Evolutionary conservation across 2,113 vertebrate genomes (phyloP), one percentile per base, ranked within the genome.

Genomic region (Tragulus kanchil): DNA sequence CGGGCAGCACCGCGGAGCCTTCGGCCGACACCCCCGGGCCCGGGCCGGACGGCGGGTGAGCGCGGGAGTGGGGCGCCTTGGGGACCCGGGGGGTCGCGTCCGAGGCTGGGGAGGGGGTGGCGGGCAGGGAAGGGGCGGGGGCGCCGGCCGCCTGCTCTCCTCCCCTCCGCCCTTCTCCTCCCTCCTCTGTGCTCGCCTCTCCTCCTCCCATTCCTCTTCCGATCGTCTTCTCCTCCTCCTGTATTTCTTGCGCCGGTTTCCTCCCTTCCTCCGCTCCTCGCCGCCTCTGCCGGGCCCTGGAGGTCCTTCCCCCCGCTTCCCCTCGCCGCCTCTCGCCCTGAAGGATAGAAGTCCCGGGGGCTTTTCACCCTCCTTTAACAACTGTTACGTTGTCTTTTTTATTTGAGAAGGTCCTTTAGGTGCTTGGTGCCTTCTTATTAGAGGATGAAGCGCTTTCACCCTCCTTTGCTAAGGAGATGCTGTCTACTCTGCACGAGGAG

Each of bases 1-100:
- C 52, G 8, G 86, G 12, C 26, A 82, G 61, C 36, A 90, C 86
- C 52, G 56, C 73, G 6, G 93, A 90, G 89, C 95, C 97, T 54
- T 23, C 73, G 36, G 82, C 42, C 1, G 89, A 95, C 73, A 90
- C 85, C 13, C 93, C 97, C 1, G 12, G 64, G 52, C 82, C 78
- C 3, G 89, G 26, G n/a, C 64, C 23, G 8, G 89, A 85, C 11
- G 48, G 62, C 65, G 45, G 79, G 97, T 97, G 83, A 81, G 82
- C 48, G 25, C 36, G 21, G 62, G 23, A 1, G 17, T 5, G 25
- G 65, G 5, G 65, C 56, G 16, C 42, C n/a, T n/a, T 13, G 26
- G 69, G 58, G 50, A 26, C 23, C 8, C 6, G 14, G 25, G 31
- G 77, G 42, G 25, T 65, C 62, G 7, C 21, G 62, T n/a, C 52